phyloP scores from a whole-genome alignment of 30 jellyfish, hydroid and myxozoan species.

The Aurelia aurita region DNA sequence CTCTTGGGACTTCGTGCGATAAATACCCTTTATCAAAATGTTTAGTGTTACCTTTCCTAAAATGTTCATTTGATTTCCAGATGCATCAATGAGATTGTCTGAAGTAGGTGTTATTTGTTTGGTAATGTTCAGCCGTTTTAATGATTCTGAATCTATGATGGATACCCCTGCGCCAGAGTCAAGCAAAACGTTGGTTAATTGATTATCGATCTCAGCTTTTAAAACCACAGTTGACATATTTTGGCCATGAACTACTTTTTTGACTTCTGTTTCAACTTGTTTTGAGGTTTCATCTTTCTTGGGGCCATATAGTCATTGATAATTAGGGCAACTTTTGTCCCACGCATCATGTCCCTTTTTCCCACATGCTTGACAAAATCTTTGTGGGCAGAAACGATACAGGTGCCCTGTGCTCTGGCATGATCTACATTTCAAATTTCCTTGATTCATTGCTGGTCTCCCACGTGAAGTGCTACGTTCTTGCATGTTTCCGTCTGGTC shows the following conservation, averaged over 20 bases:
- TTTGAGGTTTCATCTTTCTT: slow-evolving; percentile 9
- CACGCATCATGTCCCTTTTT: slow-evolving; percentile 26
- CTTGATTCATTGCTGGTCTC: too few relatives aligned
- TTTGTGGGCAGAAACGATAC: slow-evolving; percentile 27
- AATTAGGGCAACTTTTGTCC: slow-evolving; percentile 34
- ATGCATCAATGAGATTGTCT: too few relatives aligned
- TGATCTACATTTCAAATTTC: slow-evolving; percentile 25
- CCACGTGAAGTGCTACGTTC: too few relatives aligned
- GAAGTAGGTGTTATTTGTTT: too few relatives aligned
- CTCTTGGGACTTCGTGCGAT: too few relatives aligned
- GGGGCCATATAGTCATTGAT: background rate
- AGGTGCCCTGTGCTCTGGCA: slow-evolving; percentile 55
- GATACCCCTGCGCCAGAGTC: slow-evolving; percentile 67
- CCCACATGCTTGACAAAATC: slow-evolving; percentile 62
- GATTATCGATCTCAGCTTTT: slow-evolving; percentile 25
- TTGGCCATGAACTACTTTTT: background rate
- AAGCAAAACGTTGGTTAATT: slow-evolving; percentile 25
- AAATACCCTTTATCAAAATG: too few relatives aligned
- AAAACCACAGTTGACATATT: slow-evolving; percentile 31
- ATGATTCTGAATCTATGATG: too few relatives aligned
- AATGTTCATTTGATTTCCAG: too few relatives aligned
- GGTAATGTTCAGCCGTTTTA: too few relatives aligned
- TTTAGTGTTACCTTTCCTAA: too few relatives aligned
- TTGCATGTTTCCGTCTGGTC: too few relatives aligned
- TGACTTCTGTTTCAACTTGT: too few relatives aligned